Conservation (phyloP, 2,888 invertebrate genomes). For the Aphodius sticticus region DNA sequence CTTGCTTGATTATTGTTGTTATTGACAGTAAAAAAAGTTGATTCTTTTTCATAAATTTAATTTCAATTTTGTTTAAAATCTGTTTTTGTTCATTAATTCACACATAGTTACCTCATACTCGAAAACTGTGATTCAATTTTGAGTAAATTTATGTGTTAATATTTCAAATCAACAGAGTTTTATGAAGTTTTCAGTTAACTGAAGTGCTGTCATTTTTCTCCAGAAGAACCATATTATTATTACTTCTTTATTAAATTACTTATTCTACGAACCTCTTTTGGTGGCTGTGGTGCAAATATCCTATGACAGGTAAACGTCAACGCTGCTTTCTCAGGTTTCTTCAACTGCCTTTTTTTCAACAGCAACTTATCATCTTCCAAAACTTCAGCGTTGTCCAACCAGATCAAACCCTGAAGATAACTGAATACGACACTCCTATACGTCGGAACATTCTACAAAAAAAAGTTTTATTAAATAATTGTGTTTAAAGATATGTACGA, state of each 20-base stretch:
- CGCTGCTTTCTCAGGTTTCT: constrained; percentile 57
- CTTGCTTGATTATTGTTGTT: too few species aligned
- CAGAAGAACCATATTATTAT: not conserved
- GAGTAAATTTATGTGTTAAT: too few species aligned
- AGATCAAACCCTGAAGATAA: constrained; percentile 60
- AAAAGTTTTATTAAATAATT: constrained; percentile 59
- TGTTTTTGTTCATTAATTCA: too few species aligned
- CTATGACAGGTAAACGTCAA: constrained; percentile 63
- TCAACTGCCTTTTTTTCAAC: constrained; percentile 22
- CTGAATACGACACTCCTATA: constrained; percentile 61
- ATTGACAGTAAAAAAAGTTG: too few species aligned
- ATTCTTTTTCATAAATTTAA: too few species aligned
- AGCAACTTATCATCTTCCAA: constrained; percentile 50
- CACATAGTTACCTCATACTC: too few species aligned
- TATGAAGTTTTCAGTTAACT: too few species aligned
- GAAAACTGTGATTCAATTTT: too few species aligned
- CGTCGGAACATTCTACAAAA: not conserved
- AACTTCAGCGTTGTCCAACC: constrained; percentile 64
- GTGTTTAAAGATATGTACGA: not conserved
- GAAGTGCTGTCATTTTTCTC: too few species aligned
- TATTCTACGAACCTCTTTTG: constrained; percentile 62
- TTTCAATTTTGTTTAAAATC: too few species aligned
- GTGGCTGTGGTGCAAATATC: constrained; percentile 65
- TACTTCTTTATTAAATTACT: too few species aligned
- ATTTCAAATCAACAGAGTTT: too few species aligned